Evolutionary conservation across 2,888 invertebrate species (phyloP), one percentile per base, ranked within the genome.

Genomic region (Gryllus longicercus): DNA sequence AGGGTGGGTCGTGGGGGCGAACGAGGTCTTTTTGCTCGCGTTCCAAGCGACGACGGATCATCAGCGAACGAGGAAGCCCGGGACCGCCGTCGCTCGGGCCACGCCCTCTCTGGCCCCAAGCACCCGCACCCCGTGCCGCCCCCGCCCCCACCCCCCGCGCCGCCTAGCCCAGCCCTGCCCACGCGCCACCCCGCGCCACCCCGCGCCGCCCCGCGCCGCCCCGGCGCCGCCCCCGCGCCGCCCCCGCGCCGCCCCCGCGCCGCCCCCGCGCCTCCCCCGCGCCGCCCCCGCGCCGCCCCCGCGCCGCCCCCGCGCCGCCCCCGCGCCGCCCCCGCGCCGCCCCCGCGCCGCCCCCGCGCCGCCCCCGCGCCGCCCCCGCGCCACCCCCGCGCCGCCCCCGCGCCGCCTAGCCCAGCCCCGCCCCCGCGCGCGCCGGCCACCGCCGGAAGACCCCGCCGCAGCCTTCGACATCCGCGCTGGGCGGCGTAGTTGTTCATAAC

Each of bases 271-370:
- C 86, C 86, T 84, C 85, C 85, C 86, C 85, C 84, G 84, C 86
- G 84, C 80, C 11, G 11, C 77, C 12, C 38, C 38, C 12, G 78
- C 81, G 63, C 83, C 83, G 83, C 83, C 82, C 82, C 83, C 83
- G 83, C 84, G 83, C 82, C 83, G 83, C 84, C 82, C 82, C 83
- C 81, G 82, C 82, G 83, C 83, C 83, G 83, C 84, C 83, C 84
- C 82, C 82, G 83, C 84, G 86, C 86, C 86, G 86, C 86, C 86
- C 86, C 86, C 86, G 86, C 85, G 85, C 85, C 85, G 83, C 84
- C 84, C 85, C 85, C 82, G 82, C 38, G 5, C 38, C 38, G 38
- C 8, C 38, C 38, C 38, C 4, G 38, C 38, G 4, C 38, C 5
- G 38, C 5, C 38, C 38, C 38, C 38, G 38, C 2, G 0, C 38